Base-by-base conservation (phyloP, 2,113 vertebrate genomes). In the Pituophis catenifer region DNA sequence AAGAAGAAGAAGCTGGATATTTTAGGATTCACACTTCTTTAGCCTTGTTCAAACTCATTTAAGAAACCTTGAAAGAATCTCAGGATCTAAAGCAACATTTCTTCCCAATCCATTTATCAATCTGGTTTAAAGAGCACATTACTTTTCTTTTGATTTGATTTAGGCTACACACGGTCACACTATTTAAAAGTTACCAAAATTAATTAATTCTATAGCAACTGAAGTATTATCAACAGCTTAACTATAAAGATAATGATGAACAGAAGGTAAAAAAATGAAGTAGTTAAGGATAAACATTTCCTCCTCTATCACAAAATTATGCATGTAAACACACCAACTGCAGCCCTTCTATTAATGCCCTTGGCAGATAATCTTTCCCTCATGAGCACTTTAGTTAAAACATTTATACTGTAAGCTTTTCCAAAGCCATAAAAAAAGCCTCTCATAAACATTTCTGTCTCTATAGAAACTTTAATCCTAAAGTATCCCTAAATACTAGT, bases 301-400 rank as follows among this genome's bases (percentile, higher is more conserved):
- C 15, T 89, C 29, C 44, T 48, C 19, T 24, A n/a, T 48, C 29
- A 48, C 44, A 93, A 57, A 44, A 81, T 15, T 58, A 38, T 58
- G 54, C 24, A 24, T 50, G n/a, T 86, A 89, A 86, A 90, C 86
- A 91, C 2, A 89, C 85, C 19, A 5, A 70, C 88, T 50, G 12
- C 86, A 94, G 48, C 1, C 0, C 21, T 75, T 48, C 86, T n/a
- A 6, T 93, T 26, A 57, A 89, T 87, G 91, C 54, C 58, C 65
- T 89, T 0, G 0, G 50, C 17, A 89, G 11, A 26, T 90, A 89
- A 54, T 90, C 5, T 94, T 92, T 92, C 50, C 88, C 5, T 95
- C 1, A 0, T 17, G 91, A 88, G 44, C 33, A 33, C 13, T 52
- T 95, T 93, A 62, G 29, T 48, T 89, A 23, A 93, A 96, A 59